Evolutionary conservation across 37 sponge, comb jelly and placozoan species (phyloP).

Genomic region (Tethya wilhelma): DNA sequence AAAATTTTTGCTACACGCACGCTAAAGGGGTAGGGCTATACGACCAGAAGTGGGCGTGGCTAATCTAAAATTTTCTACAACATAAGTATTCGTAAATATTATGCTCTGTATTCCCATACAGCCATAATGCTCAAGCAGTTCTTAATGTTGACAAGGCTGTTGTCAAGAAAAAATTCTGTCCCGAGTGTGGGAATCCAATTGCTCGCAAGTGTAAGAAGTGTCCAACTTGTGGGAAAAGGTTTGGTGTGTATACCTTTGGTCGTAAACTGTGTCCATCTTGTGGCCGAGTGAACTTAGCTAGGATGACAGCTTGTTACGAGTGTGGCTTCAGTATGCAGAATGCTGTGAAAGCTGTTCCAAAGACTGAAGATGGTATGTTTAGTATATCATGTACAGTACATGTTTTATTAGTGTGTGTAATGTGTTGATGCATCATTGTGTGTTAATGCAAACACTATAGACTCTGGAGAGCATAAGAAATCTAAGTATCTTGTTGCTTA

Average conservation of each 20-base stretch:
- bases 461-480: too few species aligned
- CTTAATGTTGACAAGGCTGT: not conserved
- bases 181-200: conserved; percentile 45
- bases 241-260: conserved; percentile 70
- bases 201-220: conserved; percentile 60
- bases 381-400: not conserved
- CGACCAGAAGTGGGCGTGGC: too few species aligned
- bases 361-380: conserved; percentile 10
- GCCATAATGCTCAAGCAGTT: not conserved
- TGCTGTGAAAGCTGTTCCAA: conserved; percentile 59
- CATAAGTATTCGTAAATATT: too few species aligned
- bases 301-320: conserved; percentile 37
- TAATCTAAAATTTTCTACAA: too few species aligned
- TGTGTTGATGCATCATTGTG: too few species aligned
- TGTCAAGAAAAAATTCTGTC: conserved; percentile 64
- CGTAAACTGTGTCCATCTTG: conserved; percentile 37
- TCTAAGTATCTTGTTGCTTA: too few species aligned
- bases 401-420: not conserved
- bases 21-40: too few species aligned
- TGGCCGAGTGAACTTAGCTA: conserved; percentile 60
- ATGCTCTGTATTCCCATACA: not conserved
- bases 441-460: too few species aligned
- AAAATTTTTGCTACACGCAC: too few species aligned
- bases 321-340: conserved; percentile 38
- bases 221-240: conserved; percentile 45